Conservation (phyloP, 2,888 invertebrate genomes). For the Diarsia brunnea region DNA sequence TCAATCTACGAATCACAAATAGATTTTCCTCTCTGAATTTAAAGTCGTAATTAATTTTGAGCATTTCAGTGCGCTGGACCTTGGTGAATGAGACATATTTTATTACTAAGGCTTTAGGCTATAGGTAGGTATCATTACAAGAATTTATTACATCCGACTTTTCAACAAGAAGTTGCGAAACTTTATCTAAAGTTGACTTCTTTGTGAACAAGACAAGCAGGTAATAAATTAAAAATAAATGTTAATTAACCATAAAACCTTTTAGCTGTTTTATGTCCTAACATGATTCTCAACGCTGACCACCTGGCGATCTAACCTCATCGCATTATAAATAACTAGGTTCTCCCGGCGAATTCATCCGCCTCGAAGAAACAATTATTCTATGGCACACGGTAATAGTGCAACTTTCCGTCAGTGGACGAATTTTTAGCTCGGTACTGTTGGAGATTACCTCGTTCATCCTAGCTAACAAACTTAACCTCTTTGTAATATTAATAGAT, state of each 20-base stretch:
- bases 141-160: slow-evolving; percentile 1
- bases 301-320: slow-evolving; percentile 14
- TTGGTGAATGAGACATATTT: slow-evolving; percentile 37
- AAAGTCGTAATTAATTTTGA: slow-evolving; percentile 54
- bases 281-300: slow-evolving; percentile 13
- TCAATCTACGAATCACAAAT: slow-evolving; percentile 67
- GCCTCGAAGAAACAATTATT: neutral
- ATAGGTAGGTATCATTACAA: slow-evolving; percentile 12
- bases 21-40: slow-evolving; percentile 52
- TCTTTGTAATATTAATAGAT: neutral
- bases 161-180: slow-evolving; percentile 2
- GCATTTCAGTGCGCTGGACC: slow-evolving; percentile 43
- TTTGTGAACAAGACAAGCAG: neutral
- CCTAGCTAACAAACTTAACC: neutral
- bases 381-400: neutral
- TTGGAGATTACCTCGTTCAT: neutral
- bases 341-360: neutral
- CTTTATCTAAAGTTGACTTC: neutral
- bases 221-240: neutral
- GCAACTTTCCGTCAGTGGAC: neutral
- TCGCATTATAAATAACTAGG: slow-evolving; percentile 5
- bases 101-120: slow-evolving; percentile 15
- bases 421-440: too few species aligned
- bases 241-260: neutral
- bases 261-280: neutral